A percentile compares a stretch with the other conserved stretches of the same genome.
These are phyloP conservation scores for Labroides dimidiatus DNA, from an alignment of 2,797 vertebrate species.

Conservation along the genomic window DNA sequence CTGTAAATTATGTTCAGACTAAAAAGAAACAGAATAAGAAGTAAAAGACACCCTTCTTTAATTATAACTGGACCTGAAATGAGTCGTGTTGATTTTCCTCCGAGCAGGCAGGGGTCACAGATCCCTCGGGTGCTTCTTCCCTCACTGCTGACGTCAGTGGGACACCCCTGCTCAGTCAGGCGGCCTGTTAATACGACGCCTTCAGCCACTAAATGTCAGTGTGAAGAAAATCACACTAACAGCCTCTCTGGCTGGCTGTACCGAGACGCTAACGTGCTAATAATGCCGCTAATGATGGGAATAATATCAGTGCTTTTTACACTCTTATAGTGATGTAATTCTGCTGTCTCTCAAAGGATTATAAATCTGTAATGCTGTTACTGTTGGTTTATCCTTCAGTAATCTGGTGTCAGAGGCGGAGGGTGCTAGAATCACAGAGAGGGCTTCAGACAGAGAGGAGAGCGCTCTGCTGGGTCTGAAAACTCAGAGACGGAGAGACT, in stretches of 20 bases:
- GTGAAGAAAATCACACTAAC: slow-evolving; percentile 31
- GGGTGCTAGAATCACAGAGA: not conserved
- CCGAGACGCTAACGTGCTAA: not conserved
- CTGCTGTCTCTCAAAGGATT: slow-evolving; percentile 37
- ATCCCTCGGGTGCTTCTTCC: slow-evolving; percentile 48
- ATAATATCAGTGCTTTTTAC: slow-evolving; percentile 26
- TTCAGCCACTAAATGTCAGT: slow-evolving; percentile 69
- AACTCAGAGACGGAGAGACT: too few species aligned
- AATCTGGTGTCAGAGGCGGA: slow-evolving; percentile 29
- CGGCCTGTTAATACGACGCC: slow-evolving; percentile 54
- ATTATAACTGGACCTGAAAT: not conserved
- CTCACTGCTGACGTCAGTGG: slow-evolving; percentile 68
- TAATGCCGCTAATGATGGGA: slow-evolving; percentile 29
- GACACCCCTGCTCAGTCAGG: slow-evolving; percentile 69
- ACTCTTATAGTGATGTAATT: slow-evolving; percentile 5
- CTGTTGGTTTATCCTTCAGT: slow-evolving; percentile 44
- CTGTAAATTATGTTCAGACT: too few species aligned
- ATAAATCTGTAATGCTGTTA: slow-evolving; percentile 22
- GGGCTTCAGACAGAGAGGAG: too few species aligned
- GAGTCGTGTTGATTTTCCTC: slow-evolving; percentile 12
- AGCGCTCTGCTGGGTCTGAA: not conserved
- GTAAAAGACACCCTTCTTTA: not conserved
- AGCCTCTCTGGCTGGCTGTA: slow-evolving; percentile 3
- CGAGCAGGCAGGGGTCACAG: slow-evolving; percentile 51
- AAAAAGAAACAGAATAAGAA: too few species aligned